These are phyloP conservation scores for Drosophila rubida DNA, from an alignment of 2,888 invertebrate genomes.

Conservation along the genomic window DNA sequence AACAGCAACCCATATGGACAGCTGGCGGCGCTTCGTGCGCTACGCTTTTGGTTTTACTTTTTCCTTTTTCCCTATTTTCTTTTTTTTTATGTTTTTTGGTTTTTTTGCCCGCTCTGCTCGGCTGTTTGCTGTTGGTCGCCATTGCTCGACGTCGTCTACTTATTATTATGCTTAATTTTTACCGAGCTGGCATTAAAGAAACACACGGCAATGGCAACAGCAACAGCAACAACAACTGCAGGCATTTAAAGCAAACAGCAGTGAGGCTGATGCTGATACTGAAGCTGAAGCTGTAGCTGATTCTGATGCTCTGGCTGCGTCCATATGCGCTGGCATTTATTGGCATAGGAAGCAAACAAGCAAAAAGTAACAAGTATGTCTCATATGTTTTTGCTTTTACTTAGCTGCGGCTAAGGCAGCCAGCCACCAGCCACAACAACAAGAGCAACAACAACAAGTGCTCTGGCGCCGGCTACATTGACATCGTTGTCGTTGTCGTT, in stretches of 20 bases:
- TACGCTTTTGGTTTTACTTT: slow-evolving; percentile 21
- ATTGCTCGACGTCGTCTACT: slow-evolving; percentile 59
- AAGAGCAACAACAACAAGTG: slow-evolving; percentile 31
- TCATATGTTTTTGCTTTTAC: slow-evolving; percentile 65
- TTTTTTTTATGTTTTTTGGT: background rate
- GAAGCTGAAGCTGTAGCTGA: slow-evolving; percentile 23
- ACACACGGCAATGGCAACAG: slow-evolving; percentile 48
- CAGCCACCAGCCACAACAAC: slow-evolving; percentile 26
- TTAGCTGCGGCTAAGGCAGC: slow-evolving; percentile 58
- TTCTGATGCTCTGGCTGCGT: slow-evolving; percentile 35
- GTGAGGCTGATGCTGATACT: slow-evolving; percentile 22
- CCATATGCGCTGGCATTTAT: slow-evolving; percentile 63
- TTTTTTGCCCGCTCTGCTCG: slow-evolving; percentile 1
- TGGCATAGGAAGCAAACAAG: slow-evolving; percentile 64
- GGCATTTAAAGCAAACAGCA: slow-evolving; percentile 51
- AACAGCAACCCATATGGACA: slow-evolving; percentile 53
- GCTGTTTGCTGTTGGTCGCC: slow-evolving; percentile 56
- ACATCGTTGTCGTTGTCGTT: slow-evolving; percentile 37
- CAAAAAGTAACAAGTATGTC: slow-evolving; percentile 63
- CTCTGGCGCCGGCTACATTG: slow-evolving; percentile 54
- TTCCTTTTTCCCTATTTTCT: slow-evolving; percentile 8
- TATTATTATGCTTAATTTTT: slow-evolving; percentile 76
- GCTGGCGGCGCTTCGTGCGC: slow-evolving; percentile 54
- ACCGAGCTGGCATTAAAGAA: slow-evolving; percentile 61
- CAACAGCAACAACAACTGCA: slow-evolving; percentile 42